These are phyloP conservation scores for Apotomis capreana DNA, from an alignment of 2,888 invertebrate species.

Conservation along the genomic window DNA sequence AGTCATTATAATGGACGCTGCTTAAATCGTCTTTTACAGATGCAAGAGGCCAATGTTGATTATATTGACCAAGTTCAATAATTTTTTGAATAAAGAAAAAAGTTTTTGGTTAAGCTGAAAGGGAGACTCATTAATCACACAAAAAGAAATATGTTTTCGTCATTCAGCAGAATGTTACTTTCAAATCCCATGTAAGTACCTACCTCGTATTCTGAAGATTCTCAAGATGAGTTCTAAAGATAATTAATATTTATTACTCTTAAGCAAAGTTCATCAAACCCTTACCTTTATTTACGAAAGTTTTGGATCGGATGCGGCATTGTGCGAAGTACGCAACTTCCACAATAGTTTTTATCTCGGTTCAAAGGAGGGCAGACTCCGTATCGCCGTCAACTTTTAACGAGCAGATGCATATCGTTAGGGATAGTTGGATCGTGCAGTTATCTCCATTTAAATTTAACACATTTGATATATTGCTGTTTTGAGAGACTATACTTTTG, in stretches of 20 bases:
- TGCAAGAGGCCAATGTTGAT: no score
- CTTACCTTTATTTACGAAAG: slow-evolving; percentile 16
- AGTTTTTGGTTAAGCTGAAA: no score
- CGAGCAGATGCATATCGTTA: slow-evolving; percentile 37
- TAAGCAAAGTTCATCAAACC: not conserved
- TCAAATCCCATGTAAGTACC: no score
- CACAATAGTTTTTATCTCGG: slow-evolving; percentile 48
- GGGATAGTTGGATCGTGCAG: slow-evolving; percentile 7
- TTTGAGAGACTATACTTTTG: not conserved
- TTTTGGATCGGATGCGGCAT: slow-evolving; percentile 22
- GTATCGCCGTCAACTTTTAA: slow-evolving; percentile 33
- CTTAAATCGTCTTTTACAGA: no score
- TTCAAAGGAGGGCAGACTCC: slow-evolving; percentile 44
- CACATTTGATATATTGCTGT: not conserved
- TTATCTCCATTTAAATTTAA: slow-evolving; percentile 12
- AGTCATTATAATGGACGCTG: no score
- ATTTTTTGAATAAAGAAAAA: no score
- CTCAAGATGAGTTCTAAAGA: not conserved
- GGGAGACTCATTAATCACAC: no score
- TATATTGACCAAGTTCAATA: no score
- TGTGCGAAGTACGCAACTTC: slow-evolving; percentile 21
- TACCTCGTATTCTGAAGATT: not conserved
- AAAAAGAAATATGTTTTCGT: no score
- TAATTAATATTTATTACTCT: not conserved
- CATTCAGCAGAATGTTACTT: no score